Conservation (phyloP, 2,797 vertebrate genomes). For the Myotis myotis region DNA sequence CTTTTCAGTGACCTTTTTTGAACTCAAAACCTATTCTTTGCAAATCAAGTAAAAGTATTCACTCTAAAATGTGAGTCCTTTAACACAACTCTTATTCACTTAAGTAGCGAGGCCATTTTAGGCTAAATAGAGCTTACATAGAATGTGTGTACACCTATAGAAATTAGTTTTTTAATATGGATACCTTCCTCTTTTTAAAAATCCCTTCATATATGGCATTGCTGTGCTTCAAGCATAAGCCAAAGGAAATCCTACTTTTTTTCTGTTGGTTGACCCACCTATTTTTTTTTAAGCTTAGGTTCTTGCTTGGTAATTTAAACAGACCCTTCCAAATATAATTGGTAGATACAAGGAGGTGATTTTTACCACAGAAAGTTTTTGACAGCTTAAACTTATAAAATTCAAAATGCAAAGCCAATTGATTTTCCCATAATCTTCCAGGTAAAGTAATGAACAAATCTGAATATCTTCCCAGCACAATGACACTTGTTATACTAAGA, state of each 20-base stretch:
- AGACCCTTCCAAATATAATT: background rate
- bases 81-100: background rate
- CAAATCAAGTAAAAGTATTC: constrained; percentile 2
- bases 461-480: background rate
- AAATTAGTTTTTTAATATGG: constrained; percentile 17
- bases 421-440: background rate
- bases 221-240: background rate
- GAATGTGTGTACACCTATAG: background rate
- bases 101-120: constrained; percentile 8
- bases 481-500: background rate
- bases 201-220: background rate
- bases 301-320: background rate
- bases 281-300: background rate
- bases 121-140: background rate
- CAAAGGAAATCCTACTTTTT: background rate
- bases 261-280: background rate
- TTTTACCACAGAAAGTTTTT: background rate
- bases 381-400: background rate
- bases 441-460: background rate
- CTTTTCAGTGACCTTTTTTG: background rate
- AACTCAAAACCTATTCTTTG: background rate
- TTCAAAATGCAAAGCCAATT: constrained; percentile 28
- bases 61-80: background rate
- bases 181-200: background rate
- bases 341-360: background rate